Base-by-base conservation (phyloP, 2,797 vertebrate genomes). In the Myotis findleyi region DNA sequence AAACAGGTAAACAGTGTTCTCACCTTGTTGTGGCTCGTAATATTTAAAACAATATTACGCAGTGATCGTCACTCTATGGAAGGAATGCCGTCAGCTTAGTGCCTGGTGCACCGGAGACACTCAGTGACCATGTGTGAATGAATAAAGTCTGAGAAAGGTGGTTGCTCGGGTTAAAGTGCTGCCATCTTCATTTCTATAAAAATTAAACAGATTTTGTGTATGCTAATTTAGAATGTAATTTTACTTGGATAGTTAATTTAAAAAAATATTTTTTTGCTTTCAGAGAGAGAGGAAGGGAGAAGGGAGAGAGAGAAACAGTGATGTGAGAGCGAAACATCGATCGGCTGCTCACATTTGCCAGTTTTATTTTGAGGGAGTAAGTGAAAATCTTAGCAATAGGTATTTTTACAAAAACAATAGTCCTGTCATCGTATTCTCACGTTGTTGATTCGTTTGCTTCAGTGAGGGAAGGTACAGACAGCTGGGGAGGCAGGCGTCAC, bases 1-100 rank as follows among this genome's bases (percentile, higher is more conserved):
- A 98, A 92, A 97, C 98, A 97, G 98, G 99, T 99, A 30, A 44
- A 53, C 66, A 55, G 0, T 16, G n/a, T 53, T 82, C 87, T 80
- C 38, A 44, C 14, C 62, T n/a, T 44, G 17, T 57, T 77, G 90
- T 38, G 83, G 36, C 27, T 75, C 11, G 0, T 51, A 72, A 27
- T 57, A 38, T 73, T 76, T 79, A 81, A 88, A 77, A 59, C 73
- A 16, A 16, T 51, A 36, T 17, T 69, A 16, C 30, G 9, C 0
- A 16, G 47, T 49, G 64, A 44, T 36, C 11, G 27, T 68, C 84
- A 59, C 53, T 68, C 21, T 69, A 0, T 47, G 33, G 41, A 71
- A 87, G 59, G 33, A 62, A 18, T 57, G 75, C 25, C 59, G 4
- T 75, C 38, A 66, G 13, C 33, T 51, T 11, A 53, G 25, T 47